Conservation (phyloP, 2,888 invertebrate species). For the Amphipoea lucens region DNA sequence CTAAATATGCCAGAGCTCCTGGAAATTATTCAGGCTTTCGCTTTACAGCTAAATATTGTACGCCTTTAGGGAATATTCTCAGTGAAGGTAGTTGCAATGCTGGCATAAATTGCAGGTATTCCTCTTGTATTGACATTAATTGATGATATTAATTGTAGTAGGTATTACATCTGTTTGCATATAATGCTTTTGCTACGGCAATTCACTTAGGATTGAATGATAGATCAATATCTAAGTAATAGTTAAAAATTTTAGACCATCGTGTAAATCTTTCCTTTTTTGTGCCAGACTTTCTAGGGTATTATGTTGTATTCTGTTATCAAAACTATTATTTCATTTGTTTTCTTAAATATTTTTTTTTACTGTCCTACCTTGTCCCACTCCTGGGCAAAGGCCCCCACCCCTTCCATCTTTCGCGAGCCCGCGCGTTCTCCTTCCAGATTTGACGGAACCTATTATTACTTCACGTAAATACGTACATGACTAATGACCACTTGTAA, state of each 20-base stretch:
- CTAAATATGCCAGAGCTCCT: conserved; percentile 5
- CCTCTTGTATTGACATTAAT: conserved; percentile 16
- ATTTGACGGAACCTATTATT: neutral
- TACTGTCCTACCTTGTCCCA: neutral
- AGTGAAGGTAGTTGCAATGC: neutral
- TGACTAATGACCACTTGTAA: neutral
- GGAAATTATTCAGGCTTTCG: conserved; percentile 7
- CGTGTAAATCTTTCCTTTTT: neutral
- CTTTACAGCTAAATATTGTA: neutral
- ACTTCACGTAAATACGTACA: neutral
- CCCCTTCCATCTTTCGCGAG: neutral
- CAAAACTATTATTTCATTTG: neutral
- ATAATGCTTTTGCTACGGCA: neutral
- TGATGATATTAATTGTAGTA: conserved; percentile 9
- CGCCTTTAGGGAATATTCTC: neutral
- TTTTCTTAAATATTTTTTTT: neutral
- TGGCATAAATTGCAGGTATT: neutral
- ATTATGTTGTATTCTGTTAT: neutral
- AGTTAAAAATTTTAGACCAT: neutral
- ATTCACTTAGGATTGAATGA: conserved; percentile 13
- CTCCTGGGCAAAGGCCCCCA: neutral
- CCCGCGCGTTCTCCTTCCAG: neutral
- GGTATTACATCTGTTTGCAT: neutral
- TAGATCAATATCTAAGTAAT: neutral
- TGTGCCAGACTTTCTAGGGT: neutral